Base-by-base conservation (phyloP, 2,113 vertebrate genomes). In the Connochaetes taurinus region DNA sequence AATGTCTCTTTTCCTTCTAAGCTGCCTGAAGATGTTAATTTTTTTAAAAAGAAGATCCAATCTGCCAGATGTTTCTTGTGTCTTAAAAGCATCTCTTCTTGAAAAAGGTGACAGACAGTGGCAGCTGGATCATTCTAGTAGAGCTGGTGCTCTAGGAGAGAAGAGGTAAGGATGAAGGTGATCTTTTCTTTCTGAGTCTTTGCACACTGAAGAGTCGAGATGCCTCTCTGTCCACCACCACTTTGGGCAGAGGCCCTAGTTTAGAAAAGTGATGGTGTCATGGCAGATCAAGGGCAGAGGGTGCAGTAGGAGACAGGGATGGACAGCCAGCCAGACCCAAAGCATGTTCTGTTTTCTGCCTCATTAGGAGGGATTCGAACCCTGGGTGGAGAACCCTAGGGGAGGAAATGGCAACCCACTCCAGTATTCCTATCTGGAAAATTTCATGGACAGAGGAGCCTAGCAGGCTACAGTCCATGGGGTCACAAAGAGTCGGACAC, bases 1-100 rank as follows among this genome's bases (percentile, higher is more conserved):
- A 57, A 91, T 88, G 85, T 80, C 16, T 94, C 62, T 96, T 84
- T 83, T 52, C 29, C 74, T 96, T 86, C 60, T 62, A 94, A 91
- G 88, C 50, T 60, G 60, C n/a, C 74, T 60, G 40, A 64, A 58
- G 55, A 86, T 78, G 67, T 88, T 78, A 21, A 67, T 53, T 78
- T 43, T n/a, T n/a, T 40, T 13, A 0, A 1, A 64, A 78, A 47
- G 78, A 6, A 80, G 78, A 33, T 62, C 55, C 55, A 62, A 31
- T 43, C 57, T 90, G 29, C 27, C 84, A 7, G 1, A 4, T 21
- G 29, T 15, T 67, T 58, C 67, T 45, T 40, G 40, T 71, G 17
- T 90, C 76, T 76, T 87, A 57, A 53, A 95, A 84, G 33, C 31
- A 55, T 76, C 74, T 47, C 33, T 95, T 62, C 17, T 36, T 55